Conservation (phyloP, 2,888 invertebrate species). For the Ectobius pallidus region DNA sequence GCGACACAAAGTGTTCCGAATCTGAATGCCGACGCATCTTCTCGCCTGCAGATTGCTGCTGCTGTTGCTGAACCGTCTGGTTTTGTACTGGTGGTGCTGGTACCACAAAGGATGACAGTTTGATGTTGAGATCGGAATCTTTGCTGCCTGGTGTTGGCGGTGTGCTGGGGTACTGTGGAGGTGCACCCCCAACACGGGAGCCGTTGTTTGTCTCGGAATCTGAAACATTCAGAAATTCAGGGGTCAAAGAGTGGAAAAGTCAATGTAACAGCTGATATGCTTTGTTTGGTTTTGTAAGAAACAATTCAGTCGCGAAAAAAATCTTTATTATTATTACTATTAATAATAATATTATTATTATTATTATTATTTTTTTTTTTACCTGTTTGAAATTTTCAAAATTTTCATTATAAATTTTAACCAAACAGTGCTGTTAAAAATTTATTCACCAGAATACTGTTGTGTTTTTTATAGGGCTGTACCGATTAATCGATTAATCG, state of each 20-base stretch:
- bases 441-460: too few relatives aligned
- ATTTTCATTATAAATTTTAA: neutral
- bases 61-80: slow-evolving; percentile 32
- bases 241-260: neutral
- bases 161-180: slow-evolving; percentile 55
- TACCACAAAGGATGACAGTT: slow-evolving; percentile 60
- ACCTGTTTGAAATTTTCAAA: neutral
- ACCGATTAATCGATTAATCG: too few relatives aligned
- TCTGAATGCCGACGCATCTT: slow-evolving; percentile 62
- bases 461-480: too few relatives aligned
- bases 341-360: neutral
- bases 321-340: neutral
- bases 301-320: too few relatives aligned
- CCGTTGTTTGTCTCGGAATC: slow-evolving; percentile 8
- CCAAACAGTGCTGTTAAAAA: too few relatives aligned
- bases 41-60: slow-evolving; percentile 44
- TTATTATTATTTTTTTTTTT: neutral
- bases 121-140: slow-evolving; percentile 50
- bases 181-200: slow-evolving; percentile 46
- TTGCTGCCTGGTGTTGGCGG: slow-evolving; percentile 49
- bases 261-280: too few relatives aligned
- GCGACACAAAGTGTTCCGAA: slow-evolving; percentile 60
- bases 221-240: neutral
- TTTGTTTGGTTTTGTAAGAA: too few relatives aligned
- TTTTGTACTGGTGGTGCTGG: slow-evolving; percentile 52